Conservation (phyloP, 2,113 vertebrate genomes). For the Clarias gariepinus region DNA sequence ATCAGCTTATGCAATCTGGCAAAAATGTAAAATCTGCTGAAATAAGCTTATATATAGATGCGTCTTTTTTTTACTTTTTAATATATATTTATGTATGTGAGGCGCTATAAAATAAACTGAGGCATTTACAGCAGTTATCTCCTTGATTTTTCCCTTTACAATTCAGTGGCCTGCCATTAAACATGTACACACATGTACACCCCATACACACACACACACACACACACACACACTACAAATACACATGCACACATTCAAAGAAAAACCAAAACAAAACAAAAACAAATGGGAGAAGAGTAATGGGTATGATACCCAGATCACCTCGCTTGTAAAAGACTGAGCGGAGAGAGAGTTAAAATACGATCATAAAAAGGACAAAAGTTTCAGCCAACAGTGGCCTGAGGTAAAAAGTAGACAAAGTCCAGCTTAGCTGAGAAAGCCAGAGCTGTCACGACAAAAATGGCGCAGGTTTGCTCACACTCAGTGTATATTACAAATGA, state of each 20-base stretch:
- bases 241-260: slow-evolving; percentile 30
- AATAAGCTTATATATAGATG: slow-evolving; percentile 73
- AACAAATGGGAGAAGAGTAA: slow-evolving; percentile 68
- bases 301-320: slow-evolving; percentile 77
- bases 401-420: slow-evolving; percentile 82
- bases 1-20: slow-evolving; percentile 63
- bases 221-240: slow-evolving; percentile 57
- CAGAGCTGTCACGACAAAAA: slow-evolving; percentile 69
- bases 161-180: slow-evolving; percentile 87
- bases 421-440: slow-evolving; percentile 76
- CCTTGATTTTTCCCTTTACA: slow-evolving; percentile 88
- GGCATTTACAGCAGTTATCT: slow-evolving; percentile 95
- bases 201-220: slow-evolving; percentile 54
- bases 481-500: slow-evolving; percentile 73
- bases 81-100: slow-evolving; percentile 64
- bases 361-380: slow-evolving; percentile 71
- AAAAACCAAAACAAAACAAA: background rate
- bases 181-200: slow-evolving; percentile 64
- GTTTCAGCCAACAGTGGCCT: slow-evolving; percentile 71
- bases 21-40: slow-evolving; percentile 64
- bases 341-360: slow-evolving; percentile 73
- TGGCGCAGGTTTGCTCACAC: slow-evolving; percentile 65
- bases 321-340: slow-evolving; percentile 80
- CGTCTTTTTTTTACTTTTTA: slow-evolving; percentile 37
- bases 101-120: slow-evolving; percentile 80